These are phyloP conservation scores for Dasysyrphus albostriatus DNA, from an alignment of 2,888 invertebrate genomes.

Conservation along the genomic window DNA sequence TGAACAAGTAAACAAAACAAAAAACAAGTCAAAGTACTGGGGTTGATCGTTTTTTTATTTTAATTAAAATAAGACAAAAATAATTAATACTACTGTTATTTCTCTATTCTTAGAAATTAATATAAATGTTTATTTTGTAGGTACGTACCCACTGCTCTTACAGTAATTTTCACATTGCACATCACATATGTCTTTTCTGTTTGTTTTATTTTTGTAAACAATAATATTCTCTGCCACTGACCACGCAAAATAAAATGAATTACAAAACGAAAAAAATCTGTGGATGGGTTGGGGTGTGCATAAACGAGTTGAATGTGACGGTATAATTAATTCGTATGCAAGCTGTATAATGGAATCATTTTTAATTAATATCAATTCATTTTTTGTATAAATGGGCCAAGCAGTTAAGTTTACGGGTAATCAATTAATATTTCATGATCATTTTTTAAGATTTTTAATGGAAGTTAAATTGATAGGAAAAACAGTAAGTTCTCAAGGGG, in stretches of 20 bases:
- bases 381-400: conserved; percentile 61
- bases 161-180: conserved; percentile 29
- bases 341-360: conserved; percentile 46
- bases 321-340: conserved; percentile 70
- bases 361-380: conserved; percentile 62
- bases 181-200: not conserved
- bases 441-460: conserved; percentile 18
- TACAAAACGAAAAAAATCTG: conserved; percentile 19
- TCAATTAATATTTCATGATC: conserved; percentile 42
- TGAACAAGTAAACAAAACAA: conserved; percentile 25
- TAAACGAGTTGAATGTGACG: conserved; percentile 41
- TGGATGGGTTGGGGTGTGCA: conserved; percentile 1
- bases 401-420: conserved; percentile 61
- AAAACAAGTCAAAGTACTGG: conserved; percentile 43
- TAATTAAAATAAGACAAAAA: conserved; percentile 28
- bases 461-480: not conserved
- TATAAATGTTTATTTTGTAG: not conserved
- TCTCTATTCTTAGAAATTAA: conserved; percentile 19
- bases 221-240: conserved; percentile 35
- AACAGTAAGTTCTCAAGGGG: not conserved
- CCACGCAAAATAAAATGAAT: conserved; percentile 26
- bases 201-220: conserved; percentile 47
- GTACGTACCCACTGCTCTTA: conserved; percentile 21
- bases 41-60: conserved; percentile 16
- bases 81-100: conserved; percentile 11